A percentile compares a stretch with the other conserved stretches of the same genome.
These are phyloP conservation scores for Orussus abietinus DNA, from an alignment of 1,140 invertebrate species.

Conservation along the genomic window DNA sequence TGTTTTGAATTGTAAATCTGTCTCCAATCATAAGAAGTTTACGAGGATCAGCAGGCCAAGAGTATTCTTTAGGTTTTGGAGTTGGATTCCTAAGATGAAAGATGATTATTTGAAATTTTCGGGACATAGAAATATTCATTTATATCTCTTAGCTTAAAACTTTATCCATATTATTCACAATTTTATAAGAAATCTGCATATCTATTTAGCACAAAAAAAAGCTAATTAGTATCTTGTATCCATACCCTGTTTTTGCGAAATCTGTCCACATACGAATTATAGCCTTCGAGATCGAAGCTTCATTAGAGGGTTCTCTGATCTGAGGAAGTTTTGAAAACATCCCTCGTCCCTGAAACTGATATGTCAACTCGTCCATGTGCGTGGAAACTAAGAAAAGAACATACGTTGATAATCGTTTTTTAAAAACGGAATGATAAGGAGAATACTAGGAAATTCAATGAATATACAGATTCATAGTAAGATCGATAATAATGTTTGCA, in stretches of 20 bases:
- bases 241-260: constrained; percentile 9
- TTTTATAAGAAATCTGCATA: background rate
- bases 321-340: background rate
- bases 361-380: constrained; percentile 7
- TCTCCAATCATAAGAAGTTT: background rate
- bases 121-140: no score
- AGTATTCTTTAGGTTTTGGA: background rate
- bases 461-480: no score
- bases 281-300: background rate
- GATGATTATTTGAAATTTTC: no score
- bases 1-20: background rate
- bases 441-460: no score
- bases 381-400: constrained; percentile 1
- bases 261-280: constrained; percentile 3
- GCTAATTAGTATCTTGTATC: background rate
- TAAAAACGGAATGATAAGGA: background rate
- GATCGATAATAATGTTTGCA: background rate
- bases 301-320: background rate
- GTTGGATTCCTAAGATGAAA: background rate
- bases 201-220: background rate
- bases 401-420: background rate
- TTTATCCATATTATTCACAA: no score
- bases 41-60: background rate
- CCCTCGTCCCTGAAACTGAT: constrained; percentile 4
- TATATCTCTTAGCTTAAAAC: no score